These are phyloP conservation scores for Papio anubis DNA, from an alignment of 2,113 vertebrate genomes.

Conservation along the genomic window DNA sequence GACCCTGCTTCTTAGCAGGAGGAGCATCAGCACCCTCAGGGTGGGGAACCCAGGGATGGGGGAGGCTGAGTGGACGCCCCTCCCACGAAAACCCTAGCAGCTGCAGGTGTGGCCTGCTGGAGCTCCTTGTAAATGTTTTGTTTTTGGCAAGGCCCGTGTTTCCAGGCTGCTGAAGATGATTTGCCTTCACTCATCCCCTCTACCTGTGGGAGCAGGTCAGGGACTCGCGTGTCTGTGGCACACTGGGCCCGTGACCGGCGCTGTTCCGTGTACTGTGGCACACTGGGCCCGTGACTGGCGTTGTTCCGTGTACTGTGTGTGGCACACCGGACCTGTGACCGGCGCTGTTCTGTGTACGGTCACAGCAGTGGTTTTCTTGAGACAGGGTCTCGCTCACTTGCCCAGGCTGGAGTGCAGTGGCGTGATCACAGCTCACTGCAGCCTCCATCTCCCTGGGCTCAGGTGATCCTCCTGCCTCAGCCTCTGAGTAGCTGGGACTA, in stretches of 20 bases:
- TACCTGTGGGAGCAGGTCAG: fast-evolving
- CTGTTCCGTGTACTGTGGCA: no score
- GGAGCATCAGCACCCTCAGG: no score
- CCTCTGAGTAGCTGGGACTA: neutral
- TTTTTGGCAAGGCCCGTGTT: neutral
- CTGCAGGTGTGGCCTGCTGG: neutral
- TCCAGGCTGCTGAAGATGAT: no score
- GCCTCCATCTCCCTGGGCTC: neutral
- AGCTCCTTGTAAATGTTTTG: no score
- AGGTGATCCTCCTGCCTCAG: neutral
- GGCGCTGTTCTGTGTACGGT: no score
- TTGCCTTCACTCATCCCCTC: fast-evolving
- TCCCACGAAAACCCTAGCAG: fast-evolving
- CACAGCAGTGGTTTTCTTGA: neutral
- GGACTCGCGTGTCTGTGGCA: fast-evolving
- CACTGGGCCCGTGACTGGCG: no score
- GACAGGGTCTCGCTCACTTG: neutral
- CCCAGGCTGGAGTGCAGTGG: neutral
- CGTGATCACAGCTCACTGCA: no score
- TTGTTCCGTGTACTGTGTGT: fast-evolving
- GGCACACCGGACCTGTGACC: no score
- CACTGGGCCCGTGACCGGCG: no score
- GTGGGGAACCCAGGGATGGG: neutral
- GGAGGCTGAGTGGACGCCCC: fast-evolving
- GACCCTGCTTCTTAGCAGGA: neutral